Evolutionary conservation across 2,888 invertebrate genomes (phyloP).

Genomic region (Geophilus truncorum): DNA sequence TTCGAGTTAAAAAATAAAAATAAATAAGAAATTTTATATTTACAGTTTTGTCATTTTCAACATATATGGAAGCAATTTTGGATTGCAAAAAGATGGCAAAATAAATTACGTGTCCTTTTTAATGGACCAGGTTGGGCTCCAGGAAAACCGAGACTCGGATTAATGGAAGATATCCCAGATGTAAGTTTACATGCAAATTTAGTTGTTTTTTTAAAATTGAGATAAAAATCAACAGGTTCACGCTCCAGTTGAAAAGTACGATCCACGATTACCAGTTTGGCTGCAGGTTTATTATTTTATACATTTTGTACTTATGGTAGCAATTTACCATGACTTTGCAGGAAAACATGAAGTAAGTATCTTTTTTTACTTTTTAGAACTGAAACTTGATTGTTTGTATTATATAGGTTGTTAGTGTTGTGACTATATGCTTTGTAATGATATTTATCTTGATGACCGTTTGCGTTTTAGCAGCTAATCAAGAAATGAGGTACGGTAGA

Average conservation of each 20-base stretch:
- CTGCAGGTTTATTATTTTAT: conserved; percentile 4
- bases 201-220: background rate
- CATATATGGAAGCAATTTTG: conserved; percentile 22
- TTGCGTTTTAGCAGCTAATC: background rate
- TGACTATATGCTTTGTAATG: background rate
- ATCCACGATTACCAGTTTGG: conserved; percentile 29
- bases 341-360: conserved; percentile 25
- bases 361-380: too few species aligned
- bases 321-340: conserved; percentile 25
- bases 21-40: background rate
- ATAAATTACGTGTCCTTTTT: conserved; percentile 53
- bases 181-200: conserved; percentile 50
- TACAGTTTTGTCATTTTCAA: conserved; percentile 29
- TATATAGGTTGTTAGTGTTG: background rate
- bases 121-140: conserved; percentile 88
- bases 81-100: conserved; percentile 14
- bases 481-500: background rate
- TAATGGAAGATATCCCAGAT: conserved; percentile 67
- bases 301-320: background rate
- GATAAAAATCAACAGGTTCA: background rate
- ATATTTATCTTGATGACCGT: background rate
- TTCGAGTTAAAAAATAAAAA: background rate
- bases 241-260: conserved; percentile 15
- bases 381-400: background rate
- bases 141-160: conserved; percentile 68